Evolutionary conservation across 2,113 vertebrate species (phyloP).

Genomic region (Strix uralensis): DNA sequence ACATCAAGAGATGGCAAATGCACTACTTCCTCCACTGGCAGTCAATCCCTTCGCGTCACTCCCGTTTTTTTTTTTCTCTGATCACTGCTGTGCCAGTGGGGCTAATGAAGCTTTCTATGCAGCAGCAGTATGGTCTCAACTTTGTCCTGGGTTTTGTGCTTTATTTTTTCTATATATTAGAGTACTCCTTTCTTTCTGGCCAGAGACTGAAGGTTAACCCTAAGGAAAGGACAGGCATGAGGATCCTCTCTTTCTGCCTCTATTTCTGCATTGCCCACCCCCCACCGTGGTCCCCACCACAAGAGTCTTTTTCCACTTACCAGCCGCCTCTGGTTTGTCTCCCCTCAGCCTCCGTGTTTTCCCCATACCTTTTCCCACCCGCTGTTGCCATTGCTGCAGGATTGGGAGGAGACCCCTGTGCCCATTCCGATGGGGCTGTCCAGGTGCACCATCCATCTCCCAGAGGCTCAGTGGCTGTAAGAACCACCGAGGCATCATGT

Average conservation of each 20-base stretch:
- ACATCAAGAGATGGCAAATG: not conserved
- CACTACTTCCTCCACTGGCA: not conserved
- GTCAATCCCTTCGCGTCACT: not conserved
- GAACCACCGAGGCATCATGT: accelerated
- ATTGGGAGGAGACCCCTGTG: not conserved
- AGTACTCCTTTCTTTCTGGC: not conserved
- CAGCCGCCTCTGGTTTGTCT: not conserved
- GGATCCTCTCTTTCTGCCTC: not conserved
- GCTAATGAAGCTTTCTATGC: not conserved
- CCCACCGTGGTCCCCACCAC: not conserved
- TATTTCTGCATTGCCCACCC: not conserved
- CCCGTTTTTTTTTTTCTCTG: not conserved
- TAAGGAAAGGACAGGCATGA: not conserved
- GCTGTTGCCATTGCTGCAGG: not conserved
- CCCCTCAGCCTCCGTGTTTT: not conserved
- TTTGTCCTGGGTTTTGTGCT: not conserved
- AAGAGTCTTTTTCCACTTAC: not conserved
- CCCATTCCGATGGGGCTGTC: not conserved
- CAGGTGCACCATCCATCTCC: not conserved
- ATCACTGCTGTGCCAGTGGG: not conserved
- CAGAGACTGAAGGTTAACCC: not conserved
- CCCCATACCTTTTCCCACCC: not conserved
- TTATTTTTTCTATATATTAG: not conserved
- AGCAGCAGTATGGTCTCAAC: not conserved
- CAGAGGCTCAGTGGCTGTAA: not conserved